A percentile compares a stretch with the other conserved stretches of the same genome.
These are phyloP conservation scores for Nylanderia fulva DNA, from an alignment of 1,140 invertebrate genomes.

Conservation along the genomic window DNA sequence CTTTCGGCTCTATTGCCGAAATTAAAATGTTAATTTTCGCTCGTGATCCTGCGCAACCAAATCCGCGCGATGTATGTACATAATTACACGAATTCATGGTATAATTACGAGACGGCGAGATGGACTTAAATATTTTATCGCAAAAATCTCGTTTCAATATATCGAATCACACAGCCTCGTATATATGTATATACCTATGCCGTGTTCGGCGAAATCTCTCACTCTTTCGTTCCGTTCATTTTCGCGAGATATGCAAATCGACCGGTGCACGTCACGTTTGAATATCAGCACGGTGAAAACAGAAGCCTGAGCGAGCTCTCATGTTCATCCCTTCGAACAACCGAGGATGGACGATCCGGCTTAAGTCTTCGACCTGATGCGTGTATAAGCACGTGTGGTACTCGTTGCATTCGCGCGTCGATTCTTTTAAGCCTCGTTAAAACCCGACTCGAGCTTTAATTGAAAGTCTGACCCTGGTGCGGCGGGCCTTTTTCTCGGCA, in stretches of 20 bases:
- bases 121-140: slow-evolving; percentile 1
- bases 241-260: slow-evolving; percentile 28
- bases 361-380: slow-evolving; percentile 56
- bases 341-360: neutral
- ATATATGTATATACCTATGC: no score
- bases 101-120: neutral
- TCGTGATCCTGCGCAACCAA: neutral
- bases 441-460: slow-evolving; percentile 56
- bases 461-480: slow-evolving; percentile 62
- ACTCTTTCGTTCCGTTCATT: slow-evolving; percentile 38
- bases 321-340: slow-evolving; percentile 38
- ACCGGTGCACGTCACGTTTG: slow-evolving; percentile 21
- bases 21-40: neutral
- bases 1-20: neutral
- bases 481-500: slow-evolving; percentile 7
- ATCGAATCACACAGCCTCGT: neutral
- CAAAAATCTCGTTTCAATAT: neutral
- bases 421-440: slow-evolving; percentile 66
- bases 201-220: slow-evolving; percentile 12
- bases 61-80: no score
- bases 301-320: slow-evolving; percentile 59
- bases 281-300: slow-evolving; percentile 32
- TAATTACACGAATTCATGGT: neutral
- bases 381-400: slow-evolving; percentile 31
- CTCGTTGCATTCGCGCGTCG: neutral